Evolutionary conservation across 64 coral and sea anemone species (phyloP).

Genomic region (Exaiptasia diaphana): DNA sequence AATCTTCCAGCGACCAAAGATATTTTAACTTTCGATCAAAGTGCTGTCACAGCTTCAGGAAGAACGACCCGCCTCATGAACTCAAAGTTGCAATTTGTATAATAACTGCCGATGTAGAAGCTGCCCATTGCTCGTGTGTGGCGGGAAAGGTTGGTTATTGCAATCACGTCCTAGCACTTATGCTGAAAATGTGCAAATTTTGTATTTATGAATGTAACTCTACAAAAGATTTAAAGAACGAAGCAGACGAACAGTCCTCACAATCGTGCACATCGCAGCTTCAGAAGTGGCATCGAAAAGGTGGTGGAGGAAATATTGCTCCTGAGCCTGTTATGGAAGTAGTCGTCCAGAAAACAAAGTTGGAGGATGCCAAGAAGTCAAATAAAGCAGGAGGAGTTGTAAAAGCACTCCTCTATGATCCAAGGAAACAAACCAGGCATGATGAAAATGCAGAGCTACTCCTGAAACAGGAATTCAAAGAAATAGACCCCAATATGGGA

Average conservation of each 20-base stretch:
- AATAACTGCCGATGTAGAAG: constrained; percentile 22
- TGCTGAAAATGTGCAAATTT: constrained; percentile 58
- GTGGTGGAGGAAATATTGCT: constrained; percentile 39
- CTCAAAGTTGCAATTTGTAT: constrained; percentile 33
- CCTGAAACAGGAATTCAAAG: constrained; percentile 25
- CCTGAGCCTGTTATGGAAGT: constrained; percentile 46
- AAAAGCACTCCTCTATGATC: constrained; percentile 49
- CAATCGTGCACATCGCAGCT: constrained; percentile 56
- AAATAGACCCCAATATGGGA: constrained; percentile 51
- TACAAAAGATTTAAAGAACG: constrained; percentile 31
- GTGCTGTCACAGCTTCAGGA: constrained; percentile 48
- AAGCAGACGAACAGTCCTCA: constrained; percentile 31
- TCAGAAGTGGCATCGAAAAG: constrained; percentile 58
- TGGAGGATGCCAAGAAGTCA: constrained; percentile 13
- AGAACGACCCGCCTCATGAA: constrained; percentile 40
- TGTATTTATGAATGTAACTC: constrained; percentile 24
- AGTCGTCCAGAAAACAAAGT: constrained; percentile 42
- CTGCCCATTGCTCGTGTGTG: constrained; percentile 35
- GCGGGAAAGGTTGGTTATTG: constrained; percentile 39
- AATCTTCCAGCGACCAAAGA: constrained; percentile 8
- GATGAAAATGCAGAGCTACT: constrained; percentile 39
- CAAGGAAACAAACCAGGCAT: constrained; percentile 26
- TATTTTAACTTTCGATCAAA: constrained; percentile 15
- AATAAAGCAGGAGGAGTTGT: constrained; percentile 19
- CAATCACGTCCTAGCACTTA: constrained; percentile 37